A percentile compares a stretch with the other conserved stretches of the same genome.
Evolutionary conservation across 2,113 vertebrate species (phyloP).

Genomic region (Pygoscelis antarcticus): DNA sequence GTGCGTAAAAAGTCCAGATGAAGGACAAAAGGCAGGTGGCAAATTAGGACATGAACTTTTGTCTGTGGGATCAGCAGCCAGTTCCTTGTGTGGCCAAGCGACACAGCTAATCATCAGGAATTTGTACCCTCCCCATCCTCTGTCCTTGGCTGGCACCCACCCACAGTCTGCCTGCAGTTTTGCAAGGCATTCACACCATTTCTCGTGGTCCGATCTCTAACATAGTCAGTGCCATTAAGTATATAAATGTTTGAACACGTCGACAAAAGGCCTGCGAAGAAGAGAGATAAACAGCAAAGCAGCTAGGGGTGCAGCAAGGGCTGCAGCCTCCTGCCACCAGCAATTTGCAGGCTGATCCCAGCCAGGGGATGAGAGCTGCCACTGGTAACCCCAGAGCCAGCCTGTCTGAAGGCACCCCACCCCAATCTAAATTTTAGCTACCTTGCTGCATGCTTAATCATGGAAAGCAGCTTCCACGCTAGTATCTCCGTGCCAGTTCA

Average conservation of each 20-base stretch:
- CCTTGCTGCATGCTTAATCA: neutral
- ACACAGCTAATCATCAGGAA: neutral
- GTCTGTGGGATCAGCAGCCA: neutral
- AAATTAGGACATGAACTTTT: neutral
- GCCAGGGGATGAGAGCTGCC: neutral
- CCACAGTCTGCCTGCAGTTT: neutral
- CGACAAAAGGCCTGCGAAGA: neutral
- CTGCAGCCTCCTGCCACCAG: neutral
- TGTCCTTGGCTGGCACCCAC: neutral
- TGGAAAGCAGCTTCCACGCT: neutral
- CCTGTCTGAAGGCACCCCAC: neutral
- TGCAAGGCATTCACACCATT: neutral
- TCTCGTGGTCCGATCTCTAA: neutral
- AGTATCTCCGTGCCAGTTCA: neutral
- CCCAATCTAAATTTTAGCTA: neutral
- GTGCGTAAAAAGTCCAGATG: neutral
- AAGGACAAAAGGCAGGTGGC: conserved; percentile 17
- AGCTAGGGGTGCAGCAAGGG: neutral
- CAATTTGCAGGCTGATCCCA: neutral
- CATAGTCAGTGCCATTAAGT: neutral
- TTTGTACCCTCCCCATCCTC: neutral
- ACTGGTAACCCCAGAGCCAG: neutral
- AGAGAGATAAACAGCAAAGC: neutral
- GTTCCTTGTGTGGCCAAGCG: neutral
- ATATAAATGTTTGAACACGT: rapidly evolving